phyloP scores from a whole-genome alignment of 1,140 invertebrate genomes.

The Vollenhovia emeryi region DNA sequence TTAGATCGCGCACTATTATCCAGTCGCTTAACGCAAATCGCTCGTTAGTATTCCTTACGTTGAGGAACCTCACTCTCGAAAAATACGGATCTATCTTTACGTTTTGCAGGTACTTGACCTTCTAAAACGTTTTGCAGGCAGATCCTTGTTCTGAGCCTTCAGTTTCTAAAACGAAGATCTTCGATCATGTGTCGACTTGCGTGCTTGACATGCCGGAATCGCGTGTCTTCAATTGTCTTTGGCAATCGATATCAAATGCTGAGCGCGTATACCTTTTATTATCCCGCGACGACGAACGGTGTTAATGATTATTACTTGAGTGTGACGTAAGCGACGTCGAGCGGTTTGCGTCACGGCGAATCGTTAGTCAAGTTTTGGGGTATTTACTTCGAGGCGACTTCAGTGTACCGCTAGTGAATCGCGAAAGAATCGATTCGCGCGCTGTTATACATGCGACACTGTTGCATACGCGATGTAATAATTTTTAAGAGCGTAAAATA shows the following conservation, averaged over 20 bases:
- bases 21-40: neutral
- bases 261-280: slow-evolving; percentile 18
- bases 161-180: neutral
- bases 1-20: neutral
- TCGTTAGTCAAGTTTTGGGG: slow-evolving; percentile 11
- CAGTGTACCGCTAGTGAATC: neutral
- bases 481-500: neutral
- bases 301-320: slow-evolving; percentile 5
- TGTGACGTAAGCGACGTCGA: slow-evolving; percentile 5
- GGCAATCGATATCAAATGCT: neutral
- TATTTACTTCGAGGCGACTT: neutral
- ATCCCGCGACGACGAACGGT: no score
- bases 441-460: neutral
- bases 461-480: neutral
- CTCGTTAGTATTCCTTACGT: neutral
- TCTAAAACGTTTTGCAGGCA: neutral
- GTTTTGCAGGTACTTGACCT: neutral
- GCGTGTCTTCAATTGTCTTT: slow-evolving; percentile 1
- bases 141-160: neutral
- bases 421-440: neutral
- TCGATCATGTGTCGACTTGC: neutral
- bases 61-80: neutral
- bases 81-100: neutral
- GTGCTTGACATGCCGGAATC: neutral
- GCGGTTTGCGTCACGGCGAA: slow-evolving; percentile 6